Conservation (phyloP, 2,113 vertebrate species). For the Caloenas nicobarica region DNA sequence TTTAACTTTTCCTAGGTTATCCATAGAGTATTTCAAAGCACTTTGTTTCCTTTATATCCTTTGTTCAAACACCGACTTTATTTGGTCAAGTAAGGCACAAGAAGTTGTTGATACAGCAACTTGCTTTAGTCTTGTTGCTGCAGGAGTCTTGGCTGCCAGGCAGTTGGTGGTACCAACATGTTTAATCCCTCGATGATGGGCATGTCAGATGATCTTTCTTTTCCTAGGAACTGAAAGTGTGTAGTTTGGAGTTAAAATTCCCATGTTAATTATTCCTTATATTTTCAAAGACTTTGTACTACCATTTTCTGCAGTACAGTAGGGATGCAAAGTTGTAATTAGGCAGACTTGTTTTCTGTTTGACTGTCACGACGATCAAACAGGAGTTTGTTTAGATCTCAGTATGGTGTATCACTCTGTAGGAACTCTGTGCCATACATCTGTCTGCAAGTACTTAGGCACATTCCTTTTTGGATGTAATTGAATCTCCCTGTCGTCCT, state of each 20-base stretch:
- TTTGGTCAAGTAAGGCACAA: background rate
- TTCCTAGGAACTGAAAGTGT: background rate
- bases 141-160: background rate
- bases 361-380: background rate
- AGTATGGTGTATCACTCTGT: background rate
- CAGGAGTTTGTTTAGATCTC: background rate
- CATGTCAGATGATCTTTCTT: background rate
- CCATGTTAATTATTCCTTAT: background rate
- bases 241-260: background rate
- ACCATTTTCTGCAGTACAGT: background rate
- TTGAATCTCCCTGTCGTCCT: constrained; percentile 39
- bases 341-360: background rate
- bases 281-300: background rate
- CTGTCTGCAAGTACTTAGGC: constrained; percentile 67
- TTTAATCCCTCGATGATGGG: background rate
- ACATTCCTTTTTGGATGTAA: constrained; percentile 58
- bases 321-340: background rate
- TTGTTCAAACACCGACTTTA: background rate
- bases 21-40: background rate
- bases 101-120: background rate
- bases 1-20: background rate
- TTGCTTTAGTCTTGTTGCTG: background rate
- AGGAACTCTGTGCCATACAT: constrained; percentile 52
- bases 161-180: background rate
- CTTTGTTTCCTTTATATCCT: background rate